Base-by-base conservation (phyloP, 2,888 invertebrate species). In the Bombylius major region DNA sequence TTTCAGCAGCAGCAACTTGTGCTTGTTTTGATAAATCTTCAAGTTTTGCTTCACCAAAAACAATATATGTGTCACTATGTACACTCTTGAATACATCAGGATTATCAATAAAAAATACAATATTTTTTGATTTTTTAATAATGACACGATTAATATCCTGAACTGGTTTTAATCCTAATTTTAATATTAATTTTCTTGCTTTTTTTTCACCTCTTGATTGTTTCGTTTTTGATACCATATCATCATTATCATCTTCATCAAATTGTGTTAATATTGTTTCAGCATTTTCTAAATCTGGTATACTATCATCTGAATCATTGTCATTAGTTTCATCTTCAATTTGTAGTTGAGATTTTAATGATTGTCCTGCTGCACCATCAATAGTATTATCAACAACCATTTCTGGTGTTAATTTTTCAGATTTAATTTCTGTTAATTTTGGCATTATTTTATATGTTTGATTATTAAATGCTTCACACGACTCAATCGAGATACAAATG, bases 31-130 rank as follows among this genome's bases (percentile, higher is more conserved):
- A 94, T 68, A 99, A 81, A 79, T 99, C 99, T 77, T 99, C 99
- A 66, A 99, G 98, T 84, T 99, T 99, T 39, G 99, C 98, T 77
- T 99, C 99, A 51, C 99, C 99, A 72, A 99, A 99, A 49, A 99
- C 94, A 65, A 99, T 97, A 78, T 99, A 99, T 0, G 98, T 99
- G 76, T 99, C 99, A 14, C 96, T 97, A 63, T 96, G 96, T 4
- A 98, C 99, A 70, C 94, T 95, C 76, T 96, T 96, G 79, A 91
- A 91, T 2, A 96, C 98, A 70, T 99, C 99, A 11, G 99, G 98
- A 65, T 96, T 94, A 77, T 95, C 97, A 72, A 99, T 99, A 50
- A 99, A 98, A 70, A 99, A 99, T 31, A 99, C 80, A 65, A 99
- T 98, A 77, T 98, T 98, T 78, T 99, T 99, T 8, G 97, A 96